Percentiles rank a stretch among this genome's conserved stretches.
These are phyloP conservation scores for Diplodus puntazzo DNA, from an alignment of 2,797 vertebrate species.

Conservation along the genomic window DNA sequence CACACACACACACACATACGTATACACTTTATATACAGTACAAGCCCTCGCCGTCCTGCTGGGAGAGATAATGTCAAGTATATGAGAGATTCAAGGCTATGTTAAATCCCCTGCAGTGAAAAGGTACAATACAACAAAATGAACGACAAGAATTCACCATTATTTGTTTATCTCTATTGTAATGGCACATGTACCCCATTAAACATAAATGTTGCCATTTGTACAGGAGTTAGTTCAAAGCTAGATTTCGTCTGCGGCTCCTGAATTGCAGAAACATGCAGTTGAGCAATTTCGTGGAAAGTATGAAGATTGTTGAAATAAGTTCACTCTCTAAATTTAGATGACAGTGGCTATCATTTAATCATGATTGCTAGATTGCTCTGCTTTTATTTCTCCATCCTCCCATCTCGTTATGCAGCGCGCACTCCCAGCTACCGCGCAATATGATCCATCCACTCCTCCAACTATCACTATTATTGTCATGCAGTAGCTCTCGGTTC, in stretches of 20 bases:
- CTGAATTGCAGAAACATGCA: background rate
- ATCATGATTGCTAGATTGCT: conserved; percentile 17
- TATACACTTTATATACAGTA: background rate
- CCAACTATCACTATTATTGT: conserved; percentile 67
- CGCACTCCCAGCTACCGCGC: conserved; percentile 43
- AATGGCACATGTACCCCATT: background rate
- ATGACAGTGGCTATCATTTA: conserved; percentile 19
- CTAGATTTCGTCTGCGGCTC: background rate
- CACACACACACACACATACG: background rate
- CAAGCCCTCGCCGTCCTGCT: background rate
- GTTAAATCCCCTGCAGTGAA: background rate
- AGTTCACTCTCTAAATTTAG: background rate
- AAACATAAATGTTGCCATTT: background rate
- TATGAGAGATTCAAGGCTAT: background rate
- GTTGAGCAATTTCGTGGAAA: background rate
- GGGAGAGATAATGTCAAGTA: conserved; percentile 16
- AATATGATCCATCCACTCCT: conserved; percentile 60
- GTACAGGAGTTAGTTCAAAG: background rate
- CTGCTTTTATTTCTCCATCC: conserved; percentile 29
- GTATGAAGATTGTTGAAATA: too few species aligned
- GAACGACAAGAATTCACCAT: background rate
- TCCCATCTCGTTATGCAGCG: conserved; percentile 45
- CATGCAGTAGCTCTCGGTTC: conserved; percentile 72
- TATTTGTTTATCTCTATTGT: background rate
- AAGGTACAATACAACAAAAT: background rate